Evolutionary conservation across 1,140 invertebrate genomes (phyloP), one percentile per base, ranked within the genome.

Genomic region (Bathynomus jamesi): DNA sequence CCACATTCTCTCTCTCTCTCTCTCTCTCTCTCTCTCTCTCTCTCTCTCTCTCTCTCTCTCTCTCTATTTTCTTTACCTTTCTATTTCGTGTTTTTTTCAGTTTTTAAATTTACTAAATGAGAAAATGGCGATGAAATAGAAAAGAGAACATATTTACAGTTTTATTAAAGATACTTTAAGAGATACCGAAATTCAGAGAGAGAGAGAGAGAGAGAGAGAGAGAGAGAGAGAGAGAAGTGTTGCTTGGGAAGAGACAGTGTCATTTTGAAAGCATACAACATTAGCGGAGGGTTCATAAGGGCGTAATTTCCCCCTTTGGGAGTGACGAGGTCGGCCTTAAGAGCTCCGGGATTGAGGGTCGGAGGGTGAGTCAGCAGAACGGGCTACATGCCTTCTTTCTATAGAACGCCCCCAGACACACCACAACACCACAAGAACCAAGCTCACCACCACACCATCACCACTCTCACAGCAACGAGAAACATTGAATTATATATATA

Each of bases 181-280:
- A 67, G 40, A 53, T 29, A 53, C 30, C 32, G 40, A 67, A 32
- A 67, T 29, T 40, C 21, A 67, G 40, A 67, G 66, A 53, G 40
- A 67, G 66, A 67, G 66, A 53, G 40, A 53, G 40, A 67, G 40
- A 67, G 30, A 46, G 40, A 46, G 3, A 46, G 66, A 2, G 13
- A 32, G 10, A 53, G 32, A 13, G 29, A 40, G 32, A 53, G 40
- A 5, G 2, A 53, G 40, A 5, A 21, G 21, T 11, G 5, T 11
- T 3, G 40, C 2, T 3, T 11, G 5, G 5, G 5, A 53, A 5
- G 40, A 53, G 40, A 5, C 40, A 53, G 21, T 53, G 40, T 53
- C 40, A 53, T 53, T 53, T 53, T 53, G 40, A 53, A 53, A 53
- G 40, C 40, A 53, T 21, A 53, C 40, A 53, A 53, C 40, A 53